Conservation (phyloP, 2,888 invertebrate genomes). For the Drosophila paranaensis region DNA sequence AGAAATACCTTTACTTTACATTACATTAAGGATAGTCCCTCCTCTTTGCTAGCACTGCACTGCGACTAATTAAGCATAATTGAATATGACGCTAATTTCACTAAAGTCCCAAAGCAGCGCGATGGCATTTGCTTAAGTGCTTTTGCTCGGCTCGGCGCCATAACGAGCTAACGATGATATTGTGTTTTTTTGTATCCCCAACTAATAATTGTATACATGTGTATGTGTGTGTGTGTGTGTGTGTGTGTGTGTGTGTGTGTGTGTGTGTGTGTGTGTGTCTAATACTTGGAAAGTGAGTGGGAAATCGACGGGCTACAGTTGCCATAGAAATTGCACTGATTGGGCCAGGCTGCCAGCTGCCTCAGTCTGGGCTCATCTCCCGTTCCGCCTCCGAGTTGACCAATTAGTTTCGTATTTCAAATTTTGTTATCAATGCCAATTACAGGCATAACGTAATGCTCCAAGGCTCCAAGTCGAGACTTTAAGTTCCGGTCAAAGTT, state of each 20-base stretch:
- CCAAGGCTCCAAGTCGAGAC: not conserved
- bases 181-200: not conserved
- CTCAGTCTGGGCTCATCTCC: not conserved
- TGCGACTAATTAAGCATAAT: slow-evolving; percentile 66
- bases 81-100: slow-evolving; percentile 68
- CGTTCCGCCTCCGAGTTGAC: slow-evolving; percentile 35
- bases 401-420: slow-evolving; percentile 59
- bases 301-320: slow-evolving; percentile 25
- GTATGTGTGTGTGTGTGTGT: slow-evolving; percentile 12
- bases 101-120: slow-evolving; percentile 41
- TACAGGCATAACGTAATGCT: slow-evolving; percentile 17
- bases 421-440: slow-evolving; percentile 53
- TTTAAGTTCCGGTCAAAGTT: not conserved
- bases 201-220: slow-evolving; percentile 2
- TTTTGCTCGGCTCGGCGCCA: slow-evolving; percentile 18
- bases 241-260: slow-evolving; percentile 12
- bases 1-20: not conserved
- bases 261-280: slow-evolving; percentile 11
- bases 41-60: slow-evolving; percentile 17
- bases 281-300: slow-evolving; percentile 8
- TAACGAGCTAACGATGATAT: slow-evolving; percentile 34
- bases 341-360: not conserved
- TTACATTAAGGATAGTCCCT: not conserved
- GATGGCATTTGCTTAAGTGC: slow-evolving; percentile 32
- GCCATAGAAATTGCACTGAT: slow-evolving; percentile 55